These are phyloP conservation scores for Ursus arctos DNA, from an alignment of 2,113 vertebrate species.

Conservation along the genomic window DNA sequence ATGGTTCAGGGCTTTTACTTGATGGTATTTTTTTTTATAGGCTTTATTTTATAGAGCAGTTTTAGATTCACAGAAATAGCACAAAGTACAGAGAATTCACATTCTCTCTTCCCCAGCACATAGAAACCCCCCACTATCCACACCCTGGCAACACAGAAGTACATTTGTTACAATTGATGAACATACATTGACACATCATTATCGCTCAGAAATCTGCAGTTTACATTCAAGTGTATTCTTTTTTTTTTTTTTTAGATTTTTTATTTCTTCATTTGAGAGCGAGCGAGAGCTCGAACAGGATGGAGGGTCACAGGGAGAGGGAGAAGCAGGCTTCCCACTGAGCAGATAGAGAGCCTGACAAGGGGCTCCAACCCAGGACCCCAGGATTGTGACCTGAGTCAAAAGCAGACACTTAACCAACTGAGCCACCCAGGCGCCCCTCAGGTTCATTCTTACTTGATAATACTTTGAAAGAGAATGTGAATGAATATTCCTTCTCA, in stretches of 20 bases:
- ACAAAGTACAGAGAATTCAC: background rate
- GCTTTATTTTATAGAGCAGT: constrained; percentile 37
- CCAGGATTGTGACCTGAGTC: background rate
- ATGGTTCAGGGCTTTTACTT: constrained; percentile 49
- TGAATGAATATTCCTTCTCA: constrained; percentile 7
- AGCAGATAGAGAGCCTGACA: background rate
- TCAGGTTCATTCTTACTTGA: background rate
- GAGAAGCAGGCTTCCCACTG: background rate
- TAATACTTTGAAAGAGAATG: constrained; percentile 15
- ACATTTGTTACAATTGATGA: background rate
- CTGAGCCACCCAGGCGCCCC: background rate
- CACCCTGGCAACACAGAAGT: background rate
- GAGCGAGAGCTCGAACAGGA: background rate
- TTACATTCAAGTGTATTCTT: background rate
- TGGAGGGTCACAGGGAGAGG: background rate
- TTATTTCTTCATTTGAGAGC: background rate
- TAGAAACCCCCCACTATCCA: rapidly evolving
- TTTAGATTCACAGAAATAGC: constrained; percentile 4
- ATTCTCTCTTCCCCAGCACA: background rate
- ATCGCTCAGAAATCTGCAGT: background rate
- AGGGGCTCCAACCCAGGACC: background rate
- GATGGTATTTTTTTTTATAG: background rate
- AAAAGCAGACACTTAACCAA: background rate
- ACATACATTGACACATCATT: background rate
- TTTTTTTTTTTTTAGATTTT: background rate